Evolutionary conservation across 53 echinoderm and acorn worm genomes (phyloP).

Genomic region (Patiria pectinifera): DNA sequence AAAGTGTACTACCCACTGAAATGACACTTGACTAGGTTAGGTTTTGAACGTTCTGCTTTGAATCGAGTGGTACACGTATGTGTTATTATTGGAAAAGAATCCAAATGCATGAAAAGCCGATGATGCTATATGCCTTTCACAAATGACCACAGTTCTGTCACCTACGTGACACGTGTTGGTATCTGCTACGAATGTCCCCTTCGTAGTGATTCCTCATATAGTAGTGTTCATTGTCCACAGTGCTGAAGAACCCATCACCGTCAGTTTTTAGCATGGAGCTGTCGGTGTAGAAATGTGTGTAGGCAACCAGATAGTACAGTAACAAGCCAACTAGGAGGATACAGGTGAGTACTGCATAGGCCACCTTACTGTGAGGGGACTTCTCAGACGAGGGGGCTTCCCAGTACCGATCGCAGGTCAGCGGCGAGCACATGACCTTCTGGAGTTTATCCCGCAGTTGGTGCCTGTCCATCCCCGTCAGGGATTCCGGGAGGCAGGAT

Average conservation of each 20-base stretch:
- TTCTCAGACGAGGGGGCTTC: conserved; percentile 74
- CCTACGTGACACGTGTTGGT: conserved; percentile 36
- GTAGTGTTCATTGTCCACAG: background rate
- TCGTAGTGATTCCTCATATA: background rate
- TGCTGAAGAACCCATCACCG: background rate
- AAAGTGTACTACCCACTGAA: too few species aligned
- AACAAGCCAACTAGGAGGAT: conserved; percentile 52
- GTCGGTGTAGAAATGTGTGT: conserved; percentile 67
- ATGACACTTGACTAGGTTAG: too few species aligned
- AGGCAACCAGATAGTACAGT: conserved; percentile 68
- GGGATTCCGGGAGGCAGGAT: conserved; percentile 66
- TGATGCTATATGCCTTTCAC: too few species aligned
- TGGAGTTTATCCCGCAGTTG: conserved; percentile 75
- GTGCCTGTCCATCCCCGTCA: conserved; percentile 68
- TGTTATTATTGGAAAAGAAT: too few species aligned
- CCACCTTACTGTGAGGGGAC: conserved; percentile 44
- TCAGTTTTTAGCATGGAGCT: conserved; percentile 21
- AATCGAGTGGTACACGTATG: too few species aligned
- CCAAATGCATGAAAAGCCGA: too few species aligned
- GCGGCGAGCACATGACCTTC: conserved; percentile 67
- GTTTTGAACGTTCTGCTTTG: too few species aligned
- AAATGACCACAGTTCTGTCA: background rate
- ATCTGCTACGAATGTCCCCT: conserved; percentile 27
- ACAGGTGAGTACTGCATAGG: conserved; percentile 47
- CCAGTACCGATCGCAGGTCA: conserved; percentile 91